Conservation (phyloP, 2,113 vertebrate genomes). For the Oxyruncus cristatus region DNA sequence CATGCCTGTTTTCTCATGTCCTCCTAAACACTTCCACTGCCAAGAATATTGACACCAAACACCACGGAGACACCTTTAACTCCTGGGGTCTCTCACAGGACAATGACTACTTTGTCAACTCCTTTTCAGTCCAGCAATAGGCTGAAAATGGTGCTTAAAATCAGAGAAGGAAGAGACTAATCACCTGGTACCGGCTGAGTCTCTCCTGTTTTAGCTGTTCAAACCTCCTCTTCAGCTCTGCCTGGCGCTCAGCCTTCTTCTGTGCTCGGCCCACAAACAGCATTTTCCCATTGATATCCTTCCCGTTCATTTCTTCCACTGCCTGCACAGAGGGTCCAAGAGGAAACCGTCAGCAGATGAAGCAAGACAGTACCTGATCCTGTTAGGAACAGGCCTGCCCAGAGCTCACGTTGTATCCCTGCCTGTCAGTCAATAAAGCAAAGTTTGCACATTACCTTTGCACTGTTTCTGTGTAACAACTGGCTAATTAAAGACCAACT, state of each 20-base stretch:
- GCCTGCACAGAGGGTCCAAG: slow-evolving; percentile 76
- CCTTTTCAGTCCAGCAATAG: background rate
- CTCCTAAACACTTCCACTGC: background rate
- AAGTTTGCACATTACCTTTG: background rate
- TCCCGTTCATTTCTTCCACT: slow-evolving; percentile 97
- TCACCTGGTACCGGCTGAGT: slow-evolving; percentile 96
- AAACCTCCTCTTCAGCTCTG: slow-evolving; percentile 94
- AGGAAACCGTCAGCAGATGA: background rate
- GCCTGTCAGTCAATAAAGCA: background rate
- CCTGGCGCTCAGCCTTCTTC: slow-evolving; percentile 98
- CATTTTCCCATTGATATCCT: slow-evolving; percentile 91
- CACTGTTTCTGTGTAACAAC: background rate
- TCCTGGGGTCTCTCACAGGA: background rate
- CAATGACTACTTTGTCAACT: too few species aligned
- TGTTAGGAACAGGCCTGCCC: background rate
- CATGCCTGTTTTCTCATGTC: background rate
- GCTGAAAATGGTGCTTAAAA: accelerated
- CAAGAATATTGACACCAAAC: background rate
- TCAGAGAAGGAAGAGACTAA: background rate
- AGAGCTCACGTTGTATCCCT: background rate
- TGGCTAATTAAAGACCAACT: background rate
- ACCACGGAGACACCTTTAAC: accelerated
- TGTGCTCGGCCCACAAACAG: slow-evolving; percentile 97
- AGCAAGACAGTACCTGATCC: background rate
- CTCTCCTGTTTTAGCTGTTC: slow-evolving; percentile 96